Percentiles rank a stretch among this genome's conserved stretches.
phyloP scores from a whole-genome alignment of 2,797 vertebrate species.

The Emydoidea blandingii region DNA sequence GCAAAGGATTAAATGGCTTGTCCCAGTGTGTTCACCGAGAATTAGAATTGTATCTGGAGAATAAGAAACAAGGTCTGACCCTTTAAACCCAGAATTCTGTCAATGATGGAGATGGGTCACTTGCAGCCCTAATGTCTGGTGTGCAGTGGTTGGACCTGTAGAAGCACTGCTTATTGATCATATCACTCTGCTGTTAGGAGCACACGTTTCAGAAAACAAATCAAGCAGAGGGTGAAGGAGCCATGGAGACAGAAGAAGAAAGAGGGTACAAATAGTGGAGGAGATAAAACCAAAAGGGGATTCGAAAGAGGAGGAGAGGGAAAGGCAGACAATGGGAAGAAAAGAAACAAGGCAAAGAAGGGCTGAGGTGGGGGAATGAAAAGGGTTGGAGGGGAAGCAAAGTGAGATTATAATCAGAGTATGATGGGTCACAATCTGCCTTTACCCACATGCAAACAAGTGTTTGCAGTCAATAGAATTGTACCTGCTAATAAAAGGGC shows the following conservation, averaged over 20 bases:
- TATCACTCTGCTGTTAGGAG: neutral
- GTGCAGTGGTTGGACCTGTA: conserved; percentile 21
- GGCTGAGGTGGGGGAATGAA: neutral
- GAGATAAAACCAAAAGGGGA: conserved; percentile 17
- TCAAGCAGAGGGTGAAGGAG: neutral
- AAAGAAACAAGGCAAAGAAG: neutral
- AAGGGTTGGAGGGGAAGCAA: neutral
- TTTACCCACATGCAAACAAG: conserved; percentile 35
- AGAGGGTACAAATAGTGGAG: conserved; percentile 1
- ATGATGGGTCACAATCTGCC: neutral
- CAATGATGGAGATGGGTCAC: neutral
- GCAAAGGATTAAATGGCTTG: conserved; percentile 54
- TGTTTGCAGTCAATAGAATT: conserved; percentile 57
- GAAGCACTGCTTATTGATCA: neutral
- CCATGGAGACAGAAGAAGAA: neutral
- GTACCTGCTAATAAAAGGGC: conserved; percentile 38
- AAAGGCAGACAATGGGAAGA: neutral
- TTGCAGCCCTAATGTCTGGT: conserved; percentile 36
- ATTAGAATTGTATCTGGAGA: conserved; percentile 33
- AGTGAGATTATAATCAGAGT: neutral
- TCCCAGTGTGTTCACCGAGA: conserved; percentile 31
- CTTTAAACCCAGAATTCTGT: neutral
- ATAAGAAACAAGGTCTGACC: conserved; percentile 45
- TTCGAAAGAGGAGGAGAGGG: neutral
- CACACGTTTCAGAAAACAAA: neutral